Conservation (phyloP, 2,797 vertebrate genomes). For the Lates japonicus region DNA sequence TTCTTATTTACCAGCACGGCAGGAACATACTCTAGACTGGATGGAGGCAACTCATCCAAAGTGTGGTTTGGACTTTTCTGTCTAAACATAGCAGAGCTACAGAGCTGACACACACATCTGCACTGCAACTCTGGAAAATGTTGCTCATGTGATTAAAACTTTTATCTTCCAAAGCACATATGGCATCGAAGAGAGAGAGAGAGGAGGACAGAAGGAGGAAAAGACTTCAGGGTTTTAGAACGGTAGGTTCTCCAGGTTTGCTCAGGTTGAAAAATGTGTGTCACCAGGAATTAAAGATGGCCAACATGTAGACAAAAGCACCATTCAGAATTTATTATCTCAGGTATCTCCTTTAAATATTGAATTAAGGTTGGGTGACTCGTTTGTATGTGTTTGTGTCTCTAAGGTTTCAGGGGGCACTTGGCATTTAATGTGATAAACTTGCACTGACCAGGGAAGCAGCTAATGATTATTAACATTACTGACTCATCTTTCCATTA, state of each 20-base stretch:
- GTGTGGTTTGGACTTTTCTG: constrained; percentile 51
- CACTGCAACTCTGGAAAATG: constrained; percentile 61
- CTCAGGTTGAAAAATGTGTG: background rate
- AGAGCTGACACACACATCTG: constrained; percentile 37
- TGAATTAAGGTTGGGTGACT: background rate
- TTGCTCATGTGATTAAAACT: constrained; percentile 60
- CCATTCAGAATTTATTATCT: background rate
- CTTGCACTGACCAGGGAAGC: background rate
- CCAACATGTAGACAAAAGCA: background rate
- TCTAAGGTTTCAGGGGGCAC: background rate
- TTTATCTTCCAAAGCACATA: constrained; percentile 33
- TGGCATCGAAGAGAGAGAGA: background rate
- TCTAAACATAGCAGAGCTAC: constrained; percentile 49
- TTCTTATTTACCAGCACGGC: background rate
- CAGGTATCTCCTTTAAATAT: constrained; percentile 19
- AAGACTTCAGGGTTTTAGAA: background rate
- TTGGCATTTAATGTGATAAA: background rate
- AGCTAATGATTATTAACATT: background rate
- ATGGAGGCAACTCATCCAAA: constrained; percentile 22
- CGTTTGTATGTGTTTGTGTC: background rate
- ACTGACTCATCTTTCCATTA: background rate
- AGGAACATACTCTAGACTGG: background rate
- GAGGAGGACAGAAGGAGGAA: background rate
- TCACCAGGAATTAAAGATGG: background rate
- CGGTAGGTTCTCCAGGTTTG: background rate